Base-by-base conservation (phyloP, 2,113 vertebrate species). In the Calidris pugnax region DNA sequence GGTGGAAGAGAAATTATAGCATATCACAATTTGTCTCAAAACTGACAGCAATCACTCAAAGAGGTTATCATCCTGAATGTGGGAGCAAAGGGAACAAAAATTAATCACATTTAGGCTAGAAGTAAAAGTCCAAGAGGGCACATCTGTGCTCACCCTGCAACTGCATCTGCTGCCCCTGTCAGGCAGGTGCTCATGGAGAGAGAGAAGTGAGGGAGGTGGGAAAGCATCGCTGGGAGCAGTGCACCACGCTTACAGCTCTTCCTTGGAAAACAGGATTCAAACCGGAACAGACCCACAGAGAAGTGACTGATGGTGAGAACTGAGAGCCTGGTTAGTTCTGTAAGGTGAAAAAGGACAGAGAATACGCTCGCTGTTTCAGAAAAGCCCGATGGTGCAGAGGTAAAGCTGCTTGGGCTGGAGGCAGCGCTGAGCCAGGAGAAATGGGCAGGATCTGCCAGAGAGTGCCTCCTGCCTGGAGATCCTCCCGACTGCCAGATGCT, bases 351-450 rank as follows among this genome's bases (percentile, higher is more conserved):
- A 47, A 37, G 47, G 17, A 9, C 23, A n/a, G 57, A n/a, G 28
- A 14, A 30, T 2, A 12, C 0, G 0, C 33, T 2, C 5, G 57
- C 24, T 3, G 8, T 13, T 55, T 30, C 16, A 32, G 57, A n/a
- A n/a, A 20, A 48, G 32, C 33, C n/a, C 0, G 12, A 39, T 4
- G 3, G 33, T 7, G 21, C 2, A 1, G 27, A 24, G 18, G 7
- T 17, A 5, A 14, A n/a, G 16, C 20, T 73, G 76, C 21, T 9
- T 1, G 11, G 47, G 39, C 51, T 11, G 27, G 66, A 39, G 48
- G 32, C 59, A 51, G 43, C 4, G 1, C 50, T 11, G 48, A 41
- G 43, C 45, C 63, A 35, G 47, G 11, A 15, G 35, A 13, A n/a
- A 24, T 1, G 6, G 57, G 56, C 59, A 73, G 51, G 45, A 35